Evolutionary conservation across 2,888 invertebrate species (phyloP), one percentile per base, ranked within the genome.

Genomic region (Agrotis ipsilon): DNA sequence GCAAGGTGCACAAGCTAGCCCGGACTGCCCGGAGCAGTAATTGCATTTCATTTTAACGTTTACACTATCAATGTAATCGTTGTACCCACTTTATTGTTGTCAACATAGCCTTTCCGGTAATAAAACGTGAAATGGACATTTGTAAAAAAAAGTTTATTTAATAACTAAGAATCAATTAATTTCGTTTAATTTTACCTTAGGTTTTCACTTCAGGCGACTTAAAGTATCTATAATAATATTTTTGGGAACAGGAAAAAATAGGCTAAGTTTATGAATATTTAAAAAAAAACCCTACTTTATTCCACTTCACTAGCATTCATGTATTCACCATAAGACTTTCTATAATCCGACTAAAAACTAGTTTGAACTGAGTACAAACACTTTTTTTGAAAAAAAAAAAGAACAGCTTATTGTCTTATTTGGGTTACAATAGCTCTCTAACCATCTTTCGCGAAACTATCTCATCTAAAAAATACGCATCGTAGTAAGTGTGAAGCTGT

Each of bases 401-500:
- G n/a, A n/a, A 46, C 5, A n/a, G 4, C 3, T 11, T n/a, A n/a
- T n/a, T 39, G 18, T 2, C 18, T 19, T 19, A 16, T 58, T 39
- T 16, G 39, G 75, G 82, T 82, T 83, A 73, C 57, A 88, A 59
- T 88, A 83, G 45, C 90, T 89, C 89, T 81, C 63, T 68, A 82
- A 58, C 68, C 7, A 78, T 85, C 61, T 55, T 32, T 24, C 66
- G 18, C 66, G 32, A 80, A 87, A 86, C 84, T 81, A 85, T 85
- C 70, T 85, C 84, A 78, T 79, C 7, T 54, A 79, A 92, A 90
- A 92, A 91, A 89, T 86, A 83, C 81, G 83, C 87, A 75, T 86
- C 81, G 83, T 76, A 91, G 91, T 91, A 88, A 92, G 93, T 92
- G 93, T 86, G 89, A 92, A 92, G 77, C 84, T 88, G 87, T 91